A percentile compares a stretch with the other conserved stretches of the same genome.
Evolutionary conservation across 2,797 vertebrate species (phyloP).

Genomic region (Sebastes diploproa): DNA sequence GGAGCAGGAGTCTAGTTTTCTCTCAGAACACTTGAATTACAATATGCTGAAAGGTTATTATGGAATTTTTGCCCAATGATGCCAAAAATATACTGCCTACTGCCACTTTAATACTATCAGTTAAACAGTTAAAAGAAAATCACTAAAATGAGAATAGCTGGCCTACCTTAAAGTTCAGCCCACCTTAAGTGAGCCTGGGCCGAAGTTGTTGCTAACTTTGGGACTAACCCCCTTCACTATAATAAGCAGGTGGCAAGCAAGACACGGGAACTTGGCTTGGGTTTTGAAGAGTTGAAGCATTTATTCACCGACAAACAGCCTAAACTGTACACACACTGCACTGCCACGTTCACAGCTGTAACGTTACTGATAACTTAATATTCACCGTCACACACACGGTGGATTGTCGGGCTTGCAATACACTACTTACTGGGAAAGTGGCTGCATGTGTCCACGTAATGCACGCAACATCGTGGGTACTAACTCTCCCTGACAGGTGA

Average conservation of each 20-base stretch:
- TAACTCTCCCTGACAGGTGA: neutral
- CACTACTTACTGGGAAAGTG: neutral
- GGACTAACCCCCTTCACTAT: neutral
- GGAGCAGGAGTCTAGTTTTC: accelerated
- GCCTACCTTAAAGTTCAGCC: neutral
- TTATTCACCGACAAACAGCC: neutral
- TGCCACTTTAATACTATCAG: too few species aligned
- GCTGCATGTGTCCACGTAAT: neutral
- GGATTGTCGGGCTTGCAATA: too few species aligned
- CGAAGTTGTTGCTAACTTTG: neutral
- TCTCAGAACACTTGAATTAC: too few species aligned
- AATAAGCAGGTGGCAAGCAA: too few species aligned
- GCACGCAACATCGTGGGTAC: neutral
- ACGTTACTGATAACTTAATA: neutral
- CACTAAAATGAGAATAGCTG: neutral
- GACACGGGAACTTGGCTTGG: too few species aligned
- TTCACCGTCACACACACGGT: neutral
- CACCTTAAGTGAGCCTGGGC: neutral
- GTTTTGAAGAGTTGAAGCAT: neutral
- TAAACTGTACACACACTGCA: neutral
- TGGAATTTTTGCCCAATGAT: too few species aligned
- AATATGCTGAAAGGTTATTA: too few species aligned
- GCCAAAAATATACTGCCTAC: too few species aligned
- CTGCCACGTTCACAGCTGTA: neutral
- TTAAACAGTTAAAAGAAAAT: too few species aligned